Evolutionary conservation across 2,888 invertebrate species (phyloP).

Genomic region (Drosophila incognita): DNA sequence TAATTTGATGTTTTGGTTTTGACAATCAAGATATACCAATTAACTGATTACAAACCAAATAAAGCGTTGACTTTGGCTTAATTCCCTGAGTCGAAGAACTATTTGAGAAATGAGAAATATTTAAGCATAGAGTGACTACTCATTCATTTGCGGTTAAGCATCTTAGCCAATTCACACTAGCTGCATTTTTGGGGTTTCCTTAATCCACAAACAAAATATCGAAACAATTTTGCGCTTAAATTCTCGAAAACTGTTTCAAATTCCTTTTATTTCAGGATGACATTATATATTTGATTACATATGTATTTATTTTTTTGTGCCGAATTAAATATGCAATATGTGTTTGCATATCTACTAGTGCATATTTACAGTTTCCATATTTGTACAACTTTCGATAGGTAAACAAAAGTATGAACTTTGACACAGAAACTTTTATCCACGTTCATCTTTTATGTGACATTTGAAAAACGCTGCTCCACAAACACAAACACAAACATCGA

Average conservation of each 20-base stretch:
- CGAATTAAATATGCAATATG: neutral
- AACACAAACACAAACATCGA: neutral
- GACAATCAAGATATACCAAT: neutral
- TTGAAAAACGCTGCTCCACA: neutral
- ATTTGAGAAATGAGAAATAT: neutral
- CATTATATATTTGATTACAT: neutral
- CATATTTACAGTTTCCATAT: neutral
- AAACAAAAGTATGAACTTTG: neutral
- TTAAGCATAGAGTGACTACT: neutral
- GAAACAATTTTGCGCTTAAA: neutral
- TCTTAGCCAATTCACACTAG: neutral
- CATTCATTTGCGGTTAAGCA: neutral
- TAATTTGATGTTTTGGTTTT: slow-evolving; percentile 5
- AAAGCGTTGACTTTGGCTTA: neutral
- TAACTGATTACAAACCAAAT: neutral
- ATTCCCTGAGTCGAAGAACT: neutral
- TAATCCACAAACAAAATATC: neutral
- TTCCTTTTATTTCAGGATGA: neutral
- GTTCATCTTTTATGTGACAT: neutral
- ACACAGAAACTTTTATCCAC: neutral
- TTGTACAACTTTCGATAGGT: neutral
- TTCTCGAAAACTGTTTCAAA: neutral
- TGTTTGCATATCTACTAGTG: neutral
- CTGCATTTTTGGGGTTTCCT: neutral
- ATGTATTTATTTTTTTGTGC: no score